Percentiles rank a stretch among this genome's conserved stretches.
Conservation (phyloP, 2,113 vertebrate species). For the Elaphurus davidianus region DNA sequence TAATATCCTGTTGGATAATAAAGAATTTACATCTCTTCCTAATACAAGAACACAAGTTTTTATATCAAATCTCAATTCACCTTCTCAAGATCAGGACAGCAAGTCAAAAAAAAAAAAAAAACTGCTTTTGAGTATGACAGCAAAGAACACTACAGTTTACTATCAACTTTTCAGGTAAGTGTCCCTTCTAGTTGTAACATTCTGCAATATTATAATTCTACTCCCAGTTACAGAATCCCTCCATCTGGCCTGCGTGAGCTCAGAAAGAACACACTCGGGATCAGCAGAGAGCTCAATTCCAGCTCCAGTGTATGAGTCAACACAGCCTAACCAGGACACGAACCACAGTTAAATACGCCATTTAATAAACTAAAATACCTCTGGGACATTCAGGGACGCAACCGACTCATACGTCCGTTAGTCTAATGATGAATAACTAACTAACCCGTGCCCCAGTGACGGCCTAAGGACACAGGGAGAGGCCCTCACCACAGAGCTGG, state of each 20-base stretch:
- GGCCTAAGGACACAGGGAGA: not conserved
- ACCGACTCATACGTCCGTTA: not conserved
- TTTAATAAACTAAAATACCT: not conserved
- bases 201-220: not conserved
- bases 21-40: not conserved
- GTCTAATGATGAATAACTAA: not conserved
- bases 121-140: not conserved
- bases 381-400: not conserved
- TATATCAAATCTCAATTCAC: not conserved
- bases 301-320: not conserved
- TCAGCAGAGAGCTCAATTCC: not conserved
- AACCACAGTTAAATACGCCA: not conserved
- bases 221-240: not conserved
- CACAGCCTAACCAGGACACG: not conserved
- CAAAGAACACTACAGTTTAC: not conserved
- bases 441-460: not conserved
- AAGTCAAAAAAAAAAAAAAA: not conserved
- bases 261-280: not conserved
- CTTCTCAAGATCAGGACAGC: not conserved
- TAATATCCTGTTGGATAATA: not conserved
- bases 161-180: not conserved
- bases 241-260: fast-evolving
- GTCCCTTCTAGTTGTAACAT: not conserved
- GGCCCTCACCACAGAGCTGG: not conserved
- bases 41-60: not conserved